A percentile compares a stretch with the other conserved stretches of the same genome.
Evolutionary conservation across 1,140 invertebrate species (phyloP).

Genomic region (Rhyzopertha dominica): DNA sequence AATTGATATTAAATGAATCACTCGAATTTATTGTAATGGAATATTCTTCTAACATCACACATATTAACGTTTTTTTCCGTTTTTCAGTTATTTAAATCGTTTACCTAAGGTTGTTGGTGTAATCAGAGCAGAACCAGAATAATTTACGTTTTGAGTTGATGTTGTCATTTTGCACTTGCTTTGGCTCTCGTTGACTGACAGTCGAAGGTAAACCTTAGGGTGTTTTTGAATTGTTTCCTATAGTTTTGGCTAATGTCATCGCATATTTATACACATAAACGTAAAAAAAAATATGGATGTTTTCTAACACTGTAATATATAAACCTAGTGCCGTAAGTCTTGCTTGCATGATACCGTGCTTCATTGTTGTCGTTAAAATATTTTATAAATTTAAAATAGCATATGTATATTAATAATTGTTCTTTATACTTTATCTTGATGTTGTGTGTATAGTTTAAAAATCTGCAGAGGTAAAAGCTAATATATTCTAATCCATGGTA

Average conservation of each 20-base stretch:
- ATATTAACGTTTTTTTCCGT: constrained; percentile 7
- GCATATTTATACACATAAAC: constrained; percentile 19
- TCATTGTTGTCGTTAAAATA: constrained; percentile 32
- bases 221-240: constrained; percentile 17
- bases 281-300: constrained; percentile 19
- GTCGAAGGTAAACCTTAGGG: too few relatives aligned
- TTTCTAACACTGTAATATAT: constrained; percentile 32
- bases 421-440: constrained; percentile 43
- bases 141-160: neutral
- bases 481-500: too few relatives aligned
- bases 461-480: constrained; percentile 1
- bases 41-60: constrained; percentile 13
- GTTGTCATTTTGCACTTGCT: neutral
- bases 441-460: constrained; percentile 41
- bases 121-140: neutral
- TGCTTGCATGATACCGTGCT: constrained; percentile 32
- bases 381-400: constrained; percentile 34
- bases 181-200: neutral
- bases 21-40: constrained; percentile 12
- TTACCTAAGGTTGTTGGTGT: neutral
- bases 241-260: constrained; percentile 9
- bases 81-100: constrained; percentile 10
- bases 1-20: constrained; percentile 11
- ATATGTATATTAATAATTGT: constrained; percentile 36
- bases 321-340: constrained; percentile 25